phyloP scores from a whole-genome alignment of 2,113 vertebrate genomes.

The Orycteropus afer region DNA sequence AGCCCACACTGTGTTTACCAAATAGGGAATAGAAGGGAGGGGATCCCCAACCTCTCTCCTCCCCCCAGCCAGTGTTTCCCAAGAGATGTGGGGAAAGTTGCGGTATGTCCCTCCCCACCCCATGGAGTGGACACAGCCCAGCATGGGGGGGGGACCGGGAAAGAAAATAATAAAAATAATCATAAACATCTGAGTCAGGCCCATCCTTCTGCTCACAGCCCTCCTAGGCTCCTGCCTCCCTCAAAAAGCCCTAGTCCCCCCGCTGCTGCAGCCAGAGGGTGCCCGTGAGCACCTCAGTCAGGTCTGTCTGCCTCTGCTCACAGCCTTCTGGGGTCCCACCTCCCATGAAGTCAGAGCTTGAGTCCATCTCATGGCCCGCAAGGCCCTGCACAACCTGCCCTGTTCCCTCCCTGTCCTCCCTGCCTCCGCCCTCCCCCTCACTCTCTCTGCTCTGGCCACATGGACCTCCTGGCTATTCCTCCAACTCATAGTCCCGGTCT shows the following conservation, averaged over 20 bases:
- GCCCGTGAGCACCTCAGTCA: no score
- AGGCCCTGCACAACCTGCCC: neutral
- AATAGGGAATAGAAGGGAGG: conserved; percentile 13
- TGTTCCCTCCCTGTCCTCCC: neutral
- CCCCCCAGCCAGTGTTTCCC: neutral
- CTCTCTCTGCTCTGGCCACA: neutral
- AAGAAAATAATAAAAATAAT: neutral
- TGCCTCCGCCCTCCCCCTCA: neutral
- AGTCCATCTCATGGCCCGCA: rapidly evolving
- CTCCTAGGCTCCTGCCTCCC: neutral
- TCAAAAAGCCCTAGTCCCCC: neutral
- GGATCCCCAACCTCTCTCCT: neutral
- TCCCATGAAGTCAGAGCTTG: no score
- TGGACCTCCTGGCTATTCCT: neutral
- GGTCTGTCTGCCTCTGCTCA: no score
- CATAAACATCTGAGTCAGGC: neutral
- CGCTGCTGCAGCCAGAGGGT: no score
- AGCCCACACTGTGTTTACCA: neutral
- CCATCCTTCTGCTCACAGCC: neutral
- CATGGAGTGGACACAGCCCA: neutral
- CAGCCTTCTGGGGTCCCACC: no score
- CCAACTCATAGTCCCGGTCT: rapidly evolving
- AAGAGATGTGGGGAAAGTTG: neutral
- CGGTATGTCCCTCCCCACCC: neutral
- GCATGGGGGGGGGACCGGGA: neutral